phyloP scores from a whole-genome alignment of 2,888 invertebrate genomes.

The Drosophila fulvimacula region DNA sequence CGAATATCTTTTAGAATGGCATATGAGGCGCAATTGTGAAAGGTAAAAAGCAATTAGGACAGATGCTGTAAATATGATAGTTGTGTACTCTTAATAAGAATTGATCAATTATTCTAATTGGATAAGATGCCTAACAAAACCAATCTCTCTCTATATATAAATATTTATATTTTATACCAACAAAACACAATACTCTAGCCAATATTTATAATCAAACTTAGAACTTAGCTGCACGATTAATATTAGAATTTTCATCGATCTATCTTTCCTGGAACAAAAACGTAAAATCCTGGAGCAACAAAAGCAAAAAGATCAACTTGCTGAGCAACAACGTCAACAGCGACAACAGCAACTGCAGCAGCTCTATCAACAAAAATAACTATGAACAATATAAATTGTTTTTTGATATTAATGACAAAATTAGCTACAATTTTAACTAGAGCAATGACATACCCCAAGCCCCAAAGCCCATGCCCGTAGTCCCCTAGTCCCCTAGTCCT shows the following conservation, averaged over 20 bases:
- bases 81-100: conserved; percentile 9
- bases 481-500: conserved; percentile 26
- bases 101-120: conserved; percentile 17
- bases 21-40: conserved; percentile 46
- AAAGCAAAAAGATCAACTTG: conserved; percentile 85
- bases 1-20: conserved; percentile 33
- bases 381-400: conserved; percentile 26
- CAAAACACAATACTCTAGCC: conserved; percentile 46
- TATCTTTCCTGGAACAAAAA: conserved; percentile 92
- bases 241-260: conserved; percentile 92
- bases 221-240: conserved; percentile 85
- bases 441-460: conserved; percentile 29
- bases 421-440: conserved; percentile 48
- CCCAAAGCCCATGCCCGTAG: conserved; percentile 21
- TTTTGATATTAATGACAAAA: conserved; percentile 17
- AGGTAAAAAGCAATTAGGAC: conserved; percentile 42
- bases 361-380: conserved; percentile 84
- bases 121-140: conserved; percentile 49
- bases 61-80: conserved; percentile 42
- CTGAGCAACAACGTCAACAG: conserved; percentile 83
- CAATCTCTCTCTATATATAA: conserved; percentile 10
- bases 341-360: conserved; percentile 83
- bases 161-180: conserved; percentile 20
- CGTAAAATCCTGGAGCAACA: conserved; percentile 88
- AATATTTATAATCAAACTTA: conserved; percentile 50